phyloP scores from a whole-genome alignment of 1,140 invertebrate genomes.

The Neodiprion virginianus region DNA sequence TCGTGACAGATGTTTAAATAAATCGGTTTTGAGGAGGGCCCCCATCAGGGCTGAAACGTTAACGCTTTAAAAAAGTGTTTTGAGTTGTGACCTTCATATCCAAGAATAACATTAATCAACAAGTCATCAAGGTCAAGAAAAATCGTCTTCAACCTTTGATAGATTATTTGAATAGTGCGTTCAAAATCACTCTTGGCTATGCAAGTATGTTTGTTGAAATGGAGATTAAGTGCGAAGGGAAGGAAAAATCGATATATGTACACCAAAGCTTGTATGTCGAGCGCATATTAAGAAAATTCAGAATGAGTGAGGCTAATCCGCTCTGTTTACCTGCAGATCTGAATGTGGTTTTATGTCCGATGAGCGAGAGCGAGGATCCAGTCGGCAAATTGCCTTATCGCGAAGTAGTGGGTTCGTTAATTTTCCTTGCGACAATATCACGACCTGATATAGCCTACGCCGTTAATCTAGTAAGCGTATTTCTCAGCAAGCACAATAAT shows the following conservation, averaged over 20 bases:
- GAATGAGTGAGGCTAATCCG: constrained; percentile 24
- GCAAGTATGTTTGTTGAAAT: constrained; percentile 25
- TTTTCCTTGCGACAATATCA: not conserved
- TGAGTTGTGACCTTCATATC: too few relatives aligned
- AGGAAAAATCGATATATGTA: too few relatives aligned
- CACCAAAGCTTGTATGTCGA: not conserved
- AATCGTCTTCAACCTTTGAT: not conserved
- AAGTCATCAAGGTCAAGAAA: too few relatives aligned
- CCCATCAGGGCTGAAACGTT: too few relatives aligned
- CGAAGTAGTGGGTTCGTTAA: constrained; percentile 12
- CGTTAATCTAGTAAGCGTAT: too few relatives aligned
- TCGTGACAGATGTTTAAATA: too few relatives aligned
- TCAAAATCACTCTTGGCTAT: constrained; percentile 24
- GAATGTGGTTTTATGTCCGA: not conserved
- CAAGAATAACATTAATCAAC: too few relatives aligned
- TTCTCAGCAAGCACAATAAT: too few relatives aligned
- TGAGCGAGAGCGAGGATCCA: constrained; percentile 9
- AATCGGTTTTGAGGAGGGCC: too few relatives aligned
- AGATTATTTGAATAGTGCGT: constrained; percentile 17
- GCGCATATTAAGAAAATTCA: constrained; percentile 23
- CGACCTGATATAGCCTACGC: too few relatives aligned
- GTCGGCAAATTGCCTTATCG: constrained; percentile 9
- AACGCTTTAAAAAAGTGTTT: too few relatives aligned
- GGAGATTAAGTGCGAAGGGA: constrained; percentile 18
- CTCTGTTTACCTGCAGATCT: constrained; percentile 17